phyloP scores from a whole-genome alignment of 2,888 invertebrate species.

The Andrena praecox region DNA sequence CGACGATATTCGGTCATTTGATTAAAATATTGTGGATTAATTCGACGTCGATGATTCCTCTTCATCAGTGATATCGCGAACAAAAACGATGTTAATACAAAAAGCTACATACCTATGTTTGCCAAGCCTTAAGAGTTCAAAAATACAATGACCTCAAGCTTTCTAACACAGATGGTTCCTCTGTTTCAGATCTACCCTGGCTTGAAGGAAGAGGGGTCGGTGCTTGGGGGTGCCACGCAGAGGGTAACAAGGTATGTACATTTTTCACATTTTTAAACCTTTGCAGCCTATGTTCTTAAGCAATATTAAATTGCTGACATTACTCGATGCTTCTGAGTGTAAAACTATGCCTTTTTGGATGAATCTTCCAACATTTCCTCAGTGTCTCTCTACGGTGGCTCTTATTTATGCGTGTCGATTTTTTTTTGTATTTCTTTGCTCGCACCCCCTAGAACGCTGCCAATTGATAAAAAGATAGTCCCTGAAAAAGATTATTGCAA shows the following conservation, averaged over 20 bases:
- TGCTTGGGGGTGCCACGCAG: conserved; percentile 82
- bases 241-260: conserved; percentile 81
- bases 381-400: too few species aligned
- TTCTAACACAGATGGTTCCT: not conserved
- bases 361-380: not conserved
- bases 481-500: too few species aligned
- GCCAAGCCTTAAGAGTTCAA: not conserved
- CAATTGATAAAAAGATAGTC: too few species aligned
- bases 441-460: too few species aligned
- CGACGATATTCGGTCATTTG: not conserved
- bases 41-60: not conserved
- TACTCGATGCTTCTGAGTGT: not conserved
- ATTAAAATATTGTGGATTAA: not conserved
- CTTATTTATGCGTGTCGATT: too few species aligned
- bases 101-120: not conserved
- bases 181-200: conserved; percentile 82
- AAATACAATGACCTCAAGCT: not conserved
- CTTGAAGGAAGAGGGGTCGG: conserved; percentile 82
- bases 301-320: not conserved
- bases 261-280: not conserved
- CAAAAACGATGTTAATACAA: too few species aligned
- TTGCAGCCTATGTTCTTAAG: not conserved
- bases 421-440: too few species aligned
- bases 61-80: too few species aligned
- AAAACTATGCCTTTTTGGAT: not conserved